Conservation (phyloP, 2,113 vertebrate species). For the Ancistrus triradiatus region DNA sequence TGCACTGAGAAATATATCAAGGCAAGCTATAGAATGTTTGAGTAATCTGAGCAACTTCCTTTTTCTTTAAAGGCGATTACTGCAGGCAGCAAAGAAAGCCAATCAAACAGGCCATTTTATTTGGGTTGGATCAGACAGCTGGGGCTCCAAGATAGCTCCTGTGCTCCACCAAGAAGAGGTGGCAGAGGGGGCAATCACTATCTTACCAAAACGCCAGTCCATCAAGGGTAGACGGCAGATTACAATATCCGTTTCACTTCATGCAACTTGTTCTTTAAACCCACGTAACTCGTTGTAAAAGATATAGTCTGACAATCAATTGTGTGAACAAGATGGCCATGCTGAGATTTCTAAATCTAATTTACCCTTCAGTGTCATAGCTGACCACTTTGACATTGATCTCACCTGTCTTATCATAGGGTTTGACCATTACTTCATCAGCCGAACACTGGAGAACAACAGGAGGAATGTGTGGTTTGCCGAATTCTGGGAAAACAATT, state of each 20-base stretch:
- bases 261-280: not conserved
- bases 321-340: too few relatives aligned
- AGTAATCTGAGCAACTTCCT: not conserved
- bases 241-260: too few relatives aligned
- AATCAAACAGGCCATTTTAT: slow-evolving; percentile 96
- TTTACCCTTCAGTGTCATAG: too few relatives aligned
- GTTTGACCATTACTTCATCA: slow-evolving; percentile 76
- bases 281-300: not conserved
- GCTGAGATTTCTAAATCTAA: too few relatives aligned
- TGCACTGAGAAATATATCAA: not conserved
- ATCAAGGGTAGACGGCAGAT: slow-evolving; percentile 75
- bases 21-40: not conserved
- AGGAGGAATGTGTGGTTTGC: slow-evolving; percentile 78
- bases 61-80: slow-evolving; percentile 73
- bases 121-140: slow-evolving; percentile 98
- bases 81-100: slow-evolving; percentile 87
- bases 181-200: slow-evolving; percentile 91
- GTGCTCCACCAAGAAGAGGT: slow-evolving; percentile 90
- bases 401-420: slow-evolving; percentile 56
- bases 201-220: slow-evolving; percentile 88
- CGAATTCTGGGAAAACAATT: slow-evolving; percentile 80
- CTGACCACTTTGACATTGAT: too few relatives aligned
- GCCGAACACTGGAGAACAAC: slow-evolving; percentile 74
- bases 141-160: slow-evolving; percentile 93
- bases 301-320: too few relatives aligned